Evolutionary conservation across 2,797 vertebrate species (phyloP).

Genomic region (Sebastes taczanowskii): DNA sequence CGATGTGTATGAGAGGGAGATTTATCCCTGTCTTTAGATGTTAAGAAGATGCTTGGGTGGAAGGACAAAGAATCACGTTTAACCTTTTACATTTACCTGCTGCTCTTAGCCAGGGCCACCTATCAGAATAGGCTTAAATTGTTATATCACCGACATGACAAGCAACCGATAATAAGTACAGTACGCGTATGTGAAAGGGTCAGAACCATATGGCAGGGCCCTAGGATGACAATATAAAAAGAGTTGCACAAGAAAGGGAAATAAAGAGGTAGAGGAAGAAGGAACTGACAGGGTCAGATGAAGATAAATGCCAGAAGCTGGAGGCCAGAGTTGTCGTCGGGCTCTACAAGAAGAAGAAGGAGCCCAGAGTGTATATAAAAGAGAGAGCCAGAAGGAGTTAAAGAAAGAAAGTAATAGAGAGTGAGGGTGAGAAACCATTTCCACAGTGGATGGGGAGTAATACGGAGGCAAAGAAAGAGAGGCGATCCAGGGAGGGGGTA

Average conservation of each 20-base stretch:
- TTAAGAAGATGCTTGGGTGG: constrained; percentile 41
- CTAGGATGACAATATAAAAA: constrained; percentile 30
- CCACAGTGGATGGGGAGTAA: constrained; percentile 19
- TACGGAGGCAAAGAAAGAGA: constrained; percentile 21
- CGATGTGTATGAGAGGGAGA: constrained; percentile 35
- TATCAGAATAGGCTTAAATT: constrained; percentile 38
- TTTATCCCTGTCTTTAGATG: constrained; percentile 54
- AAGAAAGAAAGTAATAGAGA: constrained; percentile 24
- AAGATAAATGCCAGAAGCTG: constrained; percentile 65
- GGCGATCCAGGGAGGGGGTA: constrained; percentile 44
- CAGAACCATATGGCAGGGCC: constrained; percentile 22
- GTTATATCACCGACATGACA: constrained; percentile 38
- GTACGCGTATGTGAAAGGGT: constrained; percentile 30
- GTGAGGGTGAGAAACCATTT: constrained; percentile 18
- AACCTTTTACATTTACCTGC: constrained; percentile 53
- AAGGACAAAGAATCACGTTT: constrained; percentile 56
- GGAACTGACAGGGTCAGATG: constrained; percentile 61
- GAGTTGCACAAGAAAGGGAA: constrained; percentile 43
- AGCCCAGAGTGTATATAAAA: constrained; percentile 2
- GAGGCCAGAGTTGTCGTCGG: constrained; percentile 45
- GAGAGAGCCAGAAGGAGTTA: constrained; percentile 18
- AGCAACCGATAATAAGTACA: constrained; percentile 45
- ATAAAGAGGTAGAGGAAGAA: constrained; percentile 50
- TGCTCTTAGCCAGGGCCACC: constrained; percentile 25
- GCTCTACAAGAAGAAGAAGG: constrained; percentile 32